phyloP scores from a whole-genome alignment of 53 echinoderm and acorn worm genomes.

The Crossaster papposus region DNA sequence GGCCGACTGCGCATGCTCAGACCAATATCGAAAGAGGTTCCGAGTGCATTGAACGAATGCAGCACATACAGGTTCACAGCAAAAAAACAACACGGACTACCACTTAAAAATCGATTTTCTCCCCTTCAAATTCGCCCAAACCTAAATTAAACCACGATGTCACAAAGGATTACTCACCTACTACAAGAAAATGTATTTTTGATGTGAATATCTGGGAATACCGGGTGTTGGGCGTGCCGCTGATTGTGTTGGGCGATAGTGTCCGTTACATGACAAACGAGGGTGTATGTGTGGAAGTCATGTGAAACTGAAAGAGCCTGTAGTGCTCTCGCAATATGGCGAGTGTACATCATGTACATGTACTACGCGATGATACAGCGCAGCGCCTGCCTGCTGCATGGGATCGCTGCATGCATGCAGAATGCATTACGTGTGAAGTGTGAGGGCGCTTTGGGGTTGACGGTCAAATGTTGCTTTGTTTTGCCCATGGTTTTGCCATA shows the following conservation, averaged over 20 bases:
- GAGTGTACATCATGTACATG: neutral
- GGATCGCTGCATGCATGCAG: neutral
- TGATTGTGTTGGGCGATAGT: neutral
- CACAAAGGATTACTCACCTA: constrained; percentile 26
- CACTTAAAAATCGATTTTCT: neutral
- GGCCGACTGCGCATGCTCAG: constrained; percentile 84
- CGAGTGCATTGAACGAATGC: constrained; percentile 15
- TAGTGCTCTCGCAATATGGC: constrained; percentile 34
- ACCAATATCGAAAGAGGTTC: constrained; percentile 66
- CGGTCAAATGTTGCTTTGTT: constrained; percentile 42
- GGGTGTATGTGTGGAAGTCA: constrained; percentile 35
- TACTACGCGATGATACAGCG: neutral
- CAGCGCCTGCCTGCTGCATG: no score
- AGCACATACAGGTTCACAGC: constrained; percentile 9
- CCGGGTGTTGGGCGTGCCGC: constrained; percentile 8
- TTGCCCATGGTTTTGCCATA: no score
- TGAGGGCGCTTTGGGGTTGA: constrained; percentile 23
- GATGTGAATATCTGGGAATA: neutral
- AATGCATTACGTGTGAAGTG: neutral
- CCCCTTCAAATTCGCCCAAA: neutral
- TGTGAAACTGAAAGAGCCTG: constrained; percentile 34
- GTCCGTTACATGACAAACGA: neutral
- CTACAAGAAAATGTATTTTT: neutral
- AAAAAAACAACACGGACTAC: constrained; percentile 31
- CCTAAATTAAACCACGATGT: neutral